Conservation (phyloP, 2,113 vertebrate genomes). For the Macroglossus sobrinus region DNA sequence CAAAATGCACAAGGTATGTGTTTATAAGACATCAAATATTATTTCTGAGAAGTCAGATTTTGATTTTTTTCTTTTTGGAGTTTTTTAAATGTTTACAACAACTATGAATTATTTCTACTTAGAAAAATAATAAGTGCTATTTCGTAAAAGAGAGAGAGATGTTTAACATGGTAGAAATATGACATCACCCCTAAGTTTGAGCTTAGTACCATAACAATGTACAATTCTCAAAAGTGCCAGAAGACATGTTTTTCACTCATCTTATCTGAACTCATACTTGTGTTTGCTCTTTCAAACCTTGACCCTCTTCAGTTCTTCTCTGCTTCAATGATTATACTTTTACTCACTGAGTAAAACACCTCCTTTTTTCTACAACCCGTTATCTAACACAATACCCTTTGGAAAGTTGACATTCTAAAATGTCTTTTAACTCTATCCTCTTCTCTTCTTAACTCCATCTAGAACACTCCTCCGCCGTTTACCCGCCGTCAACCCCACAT, state of each 20-base stretch:
- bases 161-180: not conserved
- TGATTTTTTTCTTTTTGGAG: not conserved
- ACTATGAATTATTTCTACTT: not conserved
- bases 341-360: not conserved
- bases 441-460: not conserved
- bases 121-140: not conserved
- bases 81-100: not conserved
- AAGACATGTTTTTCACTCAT: not conserved
- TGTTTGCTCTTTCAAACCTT: not conserved
- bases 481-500: fast-evolving
- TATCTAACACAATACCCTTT: no score
- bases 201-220: not conserved
- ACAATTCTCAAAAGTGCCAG: not conserved
- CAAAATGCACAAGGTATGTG: no score
- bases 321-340: not conserved
- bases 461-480: not conserved
- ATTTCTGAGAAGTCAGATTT: not conserved
- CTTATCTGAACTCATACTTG: not conserved
- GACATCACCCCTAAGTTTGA: not conserved
- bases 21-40: not conserved
- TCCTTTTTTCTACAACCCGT: fast-evolving
- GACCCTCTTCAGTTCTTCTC: not conserved
- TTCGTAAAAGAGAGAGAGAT: not conserved
- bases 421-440: fast-evolving
- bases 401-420: not conserved